Evolutionary conservation across 1,140 invertebrate genomes (phyloP).

Genomic region (Drosophila carrolli): DNA sequence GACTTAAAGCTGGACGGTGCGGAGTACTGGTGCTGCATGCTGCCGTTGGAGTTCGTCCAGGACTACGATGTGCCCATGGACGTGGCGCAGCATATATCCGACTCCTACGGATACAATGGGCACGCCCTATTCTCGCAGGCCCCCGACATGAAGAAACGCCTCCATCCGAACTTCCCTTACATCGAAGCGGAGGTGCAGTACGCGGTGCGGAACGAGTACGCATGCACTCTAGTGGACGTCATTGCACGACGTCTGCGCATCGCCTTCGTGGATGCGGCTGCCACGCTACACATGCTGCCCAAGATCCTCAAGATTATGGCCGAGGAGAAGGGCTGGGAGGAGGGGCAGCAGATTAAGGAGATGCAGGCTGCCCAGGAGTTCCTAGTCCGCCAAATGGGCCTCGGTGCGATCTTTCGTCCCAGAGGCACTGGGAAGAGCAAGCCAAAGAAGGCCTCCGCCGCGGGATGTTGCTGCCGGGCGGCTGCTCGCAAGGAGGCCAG

Average conservation of each 20-base stretch:
- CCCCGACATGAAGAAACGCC: neutral
- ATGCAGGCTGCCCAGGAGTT: conserved; percentile 32
- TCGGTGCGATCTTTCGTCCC: conserved; percentile 33
- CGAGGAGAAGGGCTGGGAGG: conserved; percentile 16
- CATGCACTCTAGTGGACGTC: conserved; percentile 52
- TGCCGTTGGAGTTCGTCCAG: conserved; percentile 57
- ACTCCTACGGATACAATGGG: conserved; percentile 58
- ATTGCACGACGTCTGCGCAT: conserved; percentile 51
- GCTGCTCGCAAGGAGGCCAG: conserved; percentile 26
- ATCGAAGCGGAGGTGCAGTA: conserved; percentile 61
- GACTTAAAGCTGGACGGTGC: conserved; percentile 49
- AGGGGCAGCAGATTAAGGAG: conserved; percentile 12
- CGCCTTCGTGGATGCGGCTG: conserved; percentile 53
- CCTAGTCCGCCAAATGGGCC: conserved; percentile 54
- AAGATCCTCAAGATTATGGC: conserved; percentile 43
- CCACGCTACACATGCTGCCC: conserved; percentile 54
- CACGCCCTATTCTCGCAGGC: conserved; percentile 13
- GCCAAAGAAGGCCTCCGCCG: conserved; percentile 15
- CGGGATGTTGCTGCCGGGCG: neutral
- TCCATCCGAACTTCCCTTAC: conserved; percentile 59
- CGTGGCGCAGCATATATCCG: conserved; percentile 61
- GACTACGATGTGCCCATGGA: conserved; percentile 55
- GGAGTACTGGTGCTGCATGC: conserved; percentile 41
- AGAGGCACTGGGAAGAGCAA: neutral
- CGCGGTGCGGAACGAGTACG: conserved; percentile 55